Base-by-base conservation (phyloP, 2,797 vertebrate genomes). In the Synanceia verrucosa region DNA sequence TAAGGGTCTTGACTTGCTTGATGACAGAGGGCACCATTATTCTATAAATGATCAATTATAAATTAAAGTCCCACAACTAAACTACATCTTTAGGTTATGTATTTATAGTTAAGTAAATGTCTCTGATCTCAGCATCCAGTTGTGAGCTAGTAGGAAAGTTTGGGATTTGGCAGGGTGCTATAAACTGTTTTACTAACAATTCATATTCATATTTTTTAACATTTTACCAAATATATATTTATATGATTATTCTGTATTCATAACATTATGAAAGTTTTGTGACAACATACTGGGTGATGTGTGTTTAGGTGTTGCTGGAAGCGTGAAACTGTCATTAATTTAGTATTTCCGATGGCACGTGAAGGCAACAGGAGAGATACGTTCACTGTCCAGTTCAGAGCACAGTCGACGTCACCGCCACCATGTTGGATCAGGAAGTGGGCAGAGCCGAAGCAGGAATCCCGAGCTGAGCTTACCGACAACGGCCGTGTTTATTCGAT, bases 351-450 rank as follows among this genome's bases (percentile, higher is more conserved):
- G 3, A 44, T 1, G 2, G 2, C 2, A 2, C 23, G 0, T 79
- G 78, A 86, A 88, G 4, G 86, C 69, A 67, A 37, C 87, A 66
- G 3, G 14, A 0, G 9, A 11, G 66, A 44, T 48, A 73, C 50
- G 71, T 86, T 81, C 73, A 70, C 1, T 31, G 62, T 10, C 21
- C 53, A 9, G 53, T 16, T 56, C 69, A 37, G 6, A 5, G 37
- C 46, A 53, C 56, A 13, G 18, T 19, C 52, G 88, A 95, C 96
- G 95, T 97, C 96, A 98, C 76, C 19, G 90, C 94, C 95, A 94
- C 96, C 96, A 97, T 97, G 95, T 97, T 97, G 95, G 90, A 82
- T 89, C 84, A 88, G 93, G 94, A 94, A 94, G 90, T 92, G 69
- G 86, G 81, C 79, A 71, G 85, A 89, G 79, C 67, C 78, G 79